Base-by-base conservation (phyloP, 2,797 vertebrate species). In the Pipistrellus pygmaeus region DNA sequence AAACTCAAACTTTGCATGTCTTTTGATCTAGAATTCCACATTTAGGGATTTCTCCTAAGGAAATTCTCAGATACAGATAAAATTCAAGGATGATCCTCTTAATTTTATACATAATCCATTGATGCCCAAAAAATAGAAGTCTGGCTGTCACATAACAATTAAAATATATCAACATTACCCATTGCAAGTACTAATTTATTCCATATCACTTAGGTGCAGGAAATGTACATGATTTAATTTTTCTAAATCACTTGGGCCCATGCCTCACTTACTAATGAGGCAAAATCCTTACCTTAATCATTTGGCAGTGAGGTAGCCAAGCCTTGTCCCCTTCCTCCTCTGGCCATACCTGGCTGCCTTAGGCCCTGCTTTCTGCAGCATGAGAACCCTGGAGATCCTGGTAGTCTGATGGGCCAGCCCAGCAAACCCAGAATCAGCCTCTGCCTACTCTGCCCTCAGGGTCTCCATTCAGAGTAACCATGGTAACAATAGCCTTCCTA, bases 1-100 rank as follows among this genome's bases (percentile, higher is more conserved):
- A 97, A 87, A 83, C 38, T 76, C 10, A 38, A 80, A 35, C 30
- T 57, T 21, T 81, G 3, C 5, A 69, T 5, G 84, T 1, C 3
- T 64, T 88, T 90, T 85, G 60, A 91, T 46, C 15, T 10, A 71
- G 20, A 87, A 95, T 94, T 85, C 17, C 53, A 53, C 23, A 73
- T 35, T 27, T 62, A 84, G 7, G 9, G 10, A 8, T 81, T 72
- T 89, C 15, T 91, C 11, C 10, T 69, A 25, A 89, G 9, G 23
- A 83, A 82, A 82, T 35, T 27, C n/a, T 85, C 71, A 73, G 18
- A 48, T 2, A 72, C 3, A 73, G 4, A 17, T 53, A 95, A 94
- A 83, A 62, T 62, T 81, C 41, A 94, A 57, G 21, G 17, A 60
- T 57, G 15, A 46, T 13, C 17, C 73, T 80, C 62, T 85, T 44